Evolutionary conservation across 2,797 vertebrate species (phyloP).

Genomic region (Labroides dimidiatus): DNA sequence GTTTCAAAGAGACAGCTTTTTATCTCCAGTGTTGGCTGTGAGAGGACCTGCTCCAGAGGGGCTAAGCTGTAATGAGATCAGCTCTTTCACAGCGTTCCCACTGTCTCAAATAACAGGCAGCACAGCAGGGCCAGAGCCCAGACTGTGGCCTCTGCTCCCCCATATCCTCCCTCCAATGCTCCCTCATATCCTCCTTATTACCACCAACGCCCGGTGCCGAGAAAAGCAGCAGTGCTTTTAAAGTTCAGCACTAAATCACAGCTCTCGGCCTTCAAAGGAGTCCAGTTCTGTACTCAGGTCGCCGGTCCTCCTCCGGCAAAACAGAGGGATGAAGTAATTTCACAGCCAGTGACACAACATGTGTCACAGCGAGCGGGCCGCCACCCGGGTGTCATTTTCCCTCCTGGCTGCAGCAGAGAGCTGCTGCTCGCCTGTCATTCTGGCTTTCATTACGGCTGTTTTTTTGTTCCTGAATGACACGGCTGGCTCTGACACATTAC

Average conservation of each 20-base stretch:
- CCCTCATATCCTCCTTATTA: constrained; percentile 60
- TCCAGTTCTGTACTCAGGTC: constrained; percentile 24
- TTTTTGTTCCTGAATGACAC: constrained; percentile 51
- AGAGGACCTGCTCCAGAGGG: constrained; percentile 36
- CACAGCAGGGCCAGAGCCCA: constrained; percentile 47
- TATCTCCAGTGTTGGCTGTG: constrained; percentile 11
- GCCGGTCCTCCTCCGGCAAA: constrained; percentile 44
- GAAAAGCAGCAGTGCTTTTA: constrained; percentile 45
- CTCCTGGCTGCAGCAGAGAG: constrained; percentile 32
- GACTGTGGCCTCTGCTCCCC: constrained; percentile 48
- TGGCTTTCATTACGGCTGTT: constrained; percentile 39
- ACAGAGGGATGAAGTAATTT: constrained; percentile 53
- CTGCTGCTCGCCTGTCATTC: constrained; percentile 46
- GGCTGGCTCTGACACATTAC: constrained; percentile 30
- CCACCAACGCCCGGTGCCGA: constrained; percentile 9
- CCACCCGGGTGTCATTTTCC: constrained; percentile 34
- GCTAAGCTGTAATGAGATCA: constrained; percentile 47
- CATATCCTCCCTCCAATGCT: constrained; percentile 36
- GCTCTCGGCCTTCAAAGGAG: constrained; percentile 55
- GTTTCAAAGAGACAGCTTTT: constrained; percentile 24
- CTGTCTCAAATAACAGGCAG: constrained; percentile 51
- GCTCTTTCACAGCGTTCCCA: constrained; percentile 46
- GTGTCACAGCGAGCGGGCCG: constrained; percentile 34
- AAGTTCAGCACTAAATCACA: constrained; percentile 64
- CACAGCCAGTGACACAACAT: constrained; percentile 49